Evolutionary conservation across 2,113 vertebrate species (phyloP), one percentile per base, ranked within the genome.

Genomic region (Ptilonorhynchus violaceus): DNA sequence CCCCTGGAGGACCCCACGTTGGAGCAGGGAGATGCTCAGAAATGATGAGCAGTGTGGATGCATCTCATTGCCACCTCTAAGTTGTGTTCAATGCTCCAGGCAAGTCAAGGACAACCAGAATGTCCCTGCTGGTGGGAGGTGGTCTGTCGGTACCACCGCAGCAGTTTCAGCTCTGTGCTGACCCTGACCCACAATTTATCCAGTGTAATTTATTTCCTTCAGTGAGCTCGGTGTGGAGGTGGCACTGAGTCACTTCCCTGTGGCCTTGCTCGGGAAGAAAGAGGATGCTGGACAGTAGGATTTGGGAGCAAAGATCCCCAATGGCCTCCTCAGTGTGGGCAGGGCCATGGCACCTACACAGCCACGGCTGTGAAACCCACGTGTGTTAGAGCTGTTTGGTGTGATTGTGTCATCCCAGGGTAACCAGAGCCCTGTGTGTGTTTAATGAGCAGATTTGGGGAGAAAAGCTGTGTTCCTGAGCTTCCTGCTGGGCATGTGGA

Each of bases 291-390:
- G 60, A 44, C 30, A 24, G 74, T 13, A 37, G 35, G 6, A 37
- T 22, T 64, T 25, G 17, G 22, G 59, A 77, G 49, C 9, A 23
- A 15, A 59, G 90, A 19, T 25, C 49, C 10, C 53, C 0, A 0
- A 1, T 15, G 24, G 39, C 59, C 49, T 73, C 25, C 3, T 15
- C 1, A 4, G 37, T 11, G 31, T 33, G 44, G 20, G 63, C 41
- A 18, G 39, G 59, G 75, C 59, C 1, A 19, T 49, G 55, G 50
- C 72, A 35, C 4, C 33, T 20, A 5, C 47, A 31, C 8, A 70
- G 25, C 16, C 56, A 5, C 21, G 0, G 3, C 2, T 25, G 6
- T 8, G 62, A 30, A 17, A 39, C 21, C 31, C 28, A 44, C 1
- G 3, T 13, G 69, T 37, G 20, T 14, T 9, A 28, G 67, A 37